Evolutionary conservation across 2,113 vertebrate species (phyloP).

Genomic region (Hyla sarda): DNA sequence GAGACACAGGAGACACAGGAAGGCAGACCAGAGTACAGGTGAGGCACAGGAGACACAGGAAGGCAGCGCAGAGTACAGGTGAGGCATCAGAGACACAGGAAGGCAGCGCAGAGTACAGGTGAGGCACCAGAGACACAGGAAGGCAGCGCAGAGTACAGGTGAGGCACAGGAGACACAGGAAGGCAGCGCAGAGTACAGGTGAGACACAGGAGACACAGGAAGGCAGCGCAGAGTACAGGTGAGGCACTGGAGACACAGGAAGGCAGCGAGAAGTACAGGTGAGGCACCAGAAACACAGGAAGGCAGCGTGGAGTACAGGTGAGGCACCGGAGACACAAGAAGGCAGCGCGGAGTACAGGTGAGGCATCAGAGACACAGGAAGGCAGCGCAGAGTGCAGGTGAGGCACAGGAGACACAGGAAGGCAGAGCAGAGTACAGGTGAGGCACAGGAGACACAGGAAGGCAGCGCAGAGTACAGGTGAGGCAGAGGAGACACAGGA

Average conservation of each 20-base stretch:
- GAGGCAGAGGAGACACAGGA: constrained; percentile 59
- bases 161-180: constrained; percentile 59
- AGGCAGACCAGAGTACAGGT: constrained; percentile 82
- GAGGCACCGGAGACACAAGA: constrained; percentile 59
- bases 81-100: constrained; percentile 59
- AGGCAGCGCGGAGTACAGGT: constrained; percentile 82
- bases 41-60: constrained; percentile 59
- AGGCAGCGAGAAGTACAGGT: constrained; percentile 82
- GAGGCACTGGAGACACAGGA: constrained; percentile 59
- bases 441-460: constrained; percentile 59
- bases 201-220: constrained; percentile 59
- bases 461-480: constrained; percentile 82
- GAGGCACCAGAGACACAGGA: constrained; percentile 59
- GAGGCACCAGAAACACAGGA: constrained; percentile 59
- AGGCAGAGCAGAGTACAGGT: constrained; percentile 82
- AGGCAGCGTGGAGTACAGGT: constrained; percentile 82
- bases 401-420: constrained; percentile 59
- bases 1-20: constrained; percentile 59
- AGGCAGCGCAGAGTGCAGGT: constrained; percentile 82
- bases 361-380: constrained; percentile 59
- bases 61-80: constrained; percentile 82
- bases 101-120: constrained; percentile 82
- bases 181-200: constrained; percentile 82
- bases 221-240: constrained; percentile 82
- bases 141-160: constrained; percentile 82